Percentiles rank a stretch among this genome's conserved stretches.
Evolutionary conservation across 2,797 vertebrate genomes (phyloP).

Genomic region (Megalops cyprinoides): DNA sequence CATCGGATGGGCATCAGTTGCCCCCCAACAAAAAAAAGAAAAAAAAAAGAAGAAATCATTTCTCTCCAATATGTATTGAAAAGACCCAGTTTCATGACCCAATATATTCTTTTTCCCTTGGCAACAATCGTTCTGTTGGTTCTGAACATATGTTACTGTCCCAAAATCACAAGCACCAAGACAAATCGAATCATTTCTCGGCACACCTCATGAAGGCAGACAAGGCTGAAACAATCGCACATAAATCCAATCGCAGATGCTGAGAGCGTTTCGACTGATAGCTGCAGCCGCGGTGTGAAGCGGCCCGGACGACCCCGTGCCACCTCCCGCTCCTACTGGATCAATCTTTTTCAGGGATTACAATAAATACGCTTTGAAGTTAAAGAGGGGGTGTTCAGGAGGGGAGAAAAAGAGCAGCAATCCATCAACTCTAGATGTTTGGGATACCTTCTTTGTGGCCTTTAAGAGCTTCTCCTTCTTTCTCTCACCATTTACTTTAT

Average conservation of each 20-base stretch:
- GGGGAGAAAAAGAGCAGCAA: conserved; percentile 53
- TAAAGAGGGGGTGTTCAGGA: conserved; percentile 43
- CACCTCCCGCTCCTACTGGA: conserved; percentile 56
- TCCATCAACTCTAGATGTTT: conserved; percentile 53
- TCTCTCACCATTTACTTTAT: background rate
- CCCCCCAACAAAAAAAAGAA: background rate
- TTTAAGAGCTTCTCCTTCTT: background rate
- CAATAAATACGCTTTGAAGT: conserved; percentile 67
- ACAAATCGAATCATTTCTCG: background rate
- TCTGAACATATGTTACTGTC: no score
- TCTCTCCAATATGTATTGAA: background rate
- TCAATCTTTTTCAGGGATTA: conserved; percentile 70
- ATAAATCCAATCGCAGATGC: conserved; percentile 49
- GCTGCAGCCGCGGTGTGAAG: background rate
- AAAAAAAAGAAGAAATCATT: no score
- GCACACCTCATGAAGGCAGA: conserved; percentile 18
- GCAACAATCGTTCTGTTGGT: background rate
- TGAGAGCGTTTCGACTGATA: conserved; percentile 49
- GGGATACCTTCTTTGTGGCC: background rate
- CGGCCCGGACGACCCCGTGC: conserved; percentile 59
- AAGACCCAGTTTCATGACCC: background rate
- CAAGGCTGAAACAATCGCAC: conserved; percentile 38
- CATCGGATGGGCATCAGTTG: background rate
- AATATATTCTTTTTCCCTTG: background rate
- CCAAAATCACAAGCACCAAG: conserved; percentile 24